Base-by-base conservation (phyloP, 2,113 vertebrate species). In the Bufo bufo region DNA sequence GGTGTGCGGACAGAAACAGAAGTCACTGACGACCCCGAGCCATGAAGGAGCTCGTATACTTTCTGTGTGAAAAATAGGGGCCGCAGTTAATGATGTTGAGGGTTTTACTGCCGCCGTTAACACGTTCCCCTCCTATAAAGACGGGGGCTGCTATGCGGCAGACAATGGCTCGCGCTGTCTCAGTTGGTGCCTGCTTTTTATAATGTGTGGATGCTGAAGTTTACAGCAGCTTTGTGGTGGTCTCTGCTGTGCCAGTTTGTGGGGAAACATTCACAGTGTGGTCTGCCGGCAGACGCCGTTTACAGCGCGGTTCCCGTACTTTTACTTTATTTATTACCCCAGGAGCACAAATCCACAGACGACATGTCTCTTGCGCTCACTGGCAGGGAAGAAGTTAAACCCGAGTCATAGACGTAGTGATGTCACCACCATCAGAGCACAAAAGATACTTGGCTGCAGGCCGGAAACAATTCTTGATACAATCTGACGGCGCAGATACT, bases 161-260 rank as follows among this genome's bases (percentile, higher is more conserved):
- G 87, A 88, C 87, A 88, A 83, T 88, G 87, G 74, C 54, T 23
- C 23, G 45, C 9, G 80, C 58, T 33, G 47, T 77, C 72, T 56
- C 87, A 56, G 12, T 75, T 88, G 87, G 87, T 88, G 87, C 87
- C 87, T 69, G 78, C 12, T 54, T 52, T 88, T 88, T 84, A 84
- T 84, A 77, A 88, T 43, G 87, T 88, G 87, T 77, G 71, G 71
- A 88, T 84, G 87, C 81, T 56, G 87, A 63, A n/a, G 56, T 88
- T 88, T 88, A 88, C 84, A 49, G 87, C 47, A 4, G 49, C 82
- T 84, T 88, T 84, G 87, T 88, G 87, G 87, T 84, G 87, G 87
- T 88, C 72, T 52, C 20, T 45, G 78, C 65, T 58, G 47, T 65
- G 33, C 61, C 85, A n/a, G 77, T 19, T 81, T 81, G 85, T 82